These are phyloP conservation scores for Margarornis squamiger DNA, from an alignment of 2,797 vertebrate genomes.

Conservation along the genomic window DNA sequence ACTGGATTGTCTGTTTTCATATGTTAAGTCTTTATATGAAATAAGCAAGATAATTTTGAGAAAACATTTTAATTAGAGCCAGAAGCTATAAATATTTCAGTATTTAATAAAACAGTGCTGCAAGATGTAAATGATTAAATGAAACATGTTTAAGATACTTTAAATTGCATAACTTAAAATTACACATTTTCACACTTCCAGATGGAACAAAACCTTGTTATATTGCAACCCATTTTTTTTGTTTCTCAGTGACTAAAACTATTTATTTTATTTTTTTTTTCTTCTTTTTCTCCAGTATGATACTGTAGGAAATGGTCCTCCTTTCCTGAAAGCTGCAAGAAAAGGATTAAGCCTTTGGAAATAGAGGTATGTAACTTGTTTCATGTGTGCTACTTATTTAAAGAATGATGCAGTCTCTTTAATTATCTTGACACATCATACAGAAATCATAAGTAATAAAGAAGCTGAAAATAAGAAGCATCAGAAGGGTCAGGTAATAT, in stretches of 20 bases:
- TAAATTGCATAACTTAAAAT: not conserved
- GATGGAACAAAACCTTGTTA: not conserved
- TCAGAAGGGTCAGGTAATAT: not conserved
- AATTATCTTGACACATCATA: not conserved
- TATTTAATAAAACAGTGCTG: slow-evolving; percentile 22
- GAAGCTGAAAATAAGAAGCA: not conserved
- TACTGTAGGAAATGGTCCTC: not conserved
- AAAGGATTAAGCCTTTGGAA: not conserved
- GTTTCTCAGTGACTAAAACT: not conserved
- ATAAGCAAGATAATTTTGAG: not conserved
- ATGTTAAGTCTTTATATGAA: not conserved
- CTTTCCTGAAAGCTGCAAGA: not conserved
- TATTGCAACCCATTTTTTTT: not conserved
- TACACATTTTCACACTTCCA: not conserved
- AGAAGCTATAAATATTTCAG: slow-evolving; percentile 17
- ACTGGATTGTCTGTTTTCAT: slow-evolving; percentile 24
- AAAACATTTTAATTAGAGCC: slow-evolving; percentile 33
- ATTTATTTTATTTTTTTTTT: fast-evolving
- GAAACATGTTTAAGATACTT: not conserved
- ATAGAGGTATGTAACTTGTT: not conserved
- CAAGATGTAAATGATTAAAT: not conserved
- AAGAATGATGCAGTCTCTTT: not conserved
- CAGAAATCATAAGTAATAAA: not conserved
- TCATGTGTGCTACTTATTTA: not conserved
- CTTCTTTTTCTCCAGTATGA: not conserved